Percentiles rank a stretch among this genome's conserved stretches.
phyloP scores from a whole-genome alignment of 53 echinoderm and acorn worm genomes.

The Mesocentrotus franciscanus region DNA sequence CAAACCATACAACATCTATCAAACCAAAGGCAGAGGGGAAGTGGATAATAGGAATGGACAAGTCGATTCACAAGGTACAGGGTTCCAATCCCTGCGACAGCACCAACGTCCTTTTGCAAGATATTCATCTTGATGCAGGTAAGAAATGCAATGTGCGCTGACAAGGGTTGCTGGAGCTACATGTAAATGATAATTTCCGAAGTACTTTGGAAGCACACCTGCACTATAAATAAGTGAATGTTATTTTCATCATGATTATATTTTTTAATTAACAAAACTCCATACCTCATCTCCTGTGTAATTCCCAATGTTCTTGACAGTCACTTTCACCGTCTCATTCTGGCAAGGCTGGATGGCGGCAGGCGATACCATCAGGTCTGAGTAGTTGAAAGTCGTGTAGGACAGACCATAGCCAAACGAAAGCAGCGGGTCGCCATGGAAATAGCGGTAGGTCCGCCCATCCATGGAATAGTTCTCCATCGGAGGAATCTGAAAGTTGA shows the following conservation, averaged over 20 bases:
- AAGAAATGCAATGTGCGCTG: no score
- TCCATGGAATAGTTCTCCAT: conserved; percentile 86
- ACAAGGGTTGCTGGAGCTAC: no score
- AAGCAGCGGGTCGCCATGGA: conserved; percentile 76
- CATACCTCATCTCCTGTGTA: conserved; percentile 82
- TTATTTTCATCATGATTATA: no score
- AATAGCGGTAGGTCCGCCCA: conserved; percentile 82
- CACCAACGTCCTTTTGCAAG: no score
- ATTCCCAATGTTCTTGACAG: conserved; percentile 72
- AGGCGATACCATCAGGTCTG: conserved; percentile 57
- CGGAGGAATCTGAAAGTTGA: conserved; percentile 79
- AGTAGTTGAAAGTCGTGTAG: conserved; percentile 78
- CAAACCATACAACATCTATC: neutral
- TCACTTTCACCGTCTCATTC: conserved; percentile 75
- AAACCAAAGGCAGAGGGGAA: neutral
- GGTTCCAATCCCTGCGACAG: no score
- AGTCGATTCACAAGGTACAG: no score
- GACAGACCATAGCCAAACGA: conserved; percentile 88
- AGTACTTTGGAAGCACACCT: no score
- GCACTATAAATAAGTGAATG: no score
- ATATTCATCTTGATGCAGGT: no score
- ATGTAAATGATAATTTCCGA: no score
- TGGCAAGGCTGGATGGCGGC: conserved; percentile 75
- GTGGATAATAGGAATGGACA: no score
- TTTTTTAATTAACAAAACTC: neutral